These are phyloP conservation scores for Megathymus violae DNA, from an alignment of 1,140 invertebrate genomes.

Conservation along the genomic window DNA sequence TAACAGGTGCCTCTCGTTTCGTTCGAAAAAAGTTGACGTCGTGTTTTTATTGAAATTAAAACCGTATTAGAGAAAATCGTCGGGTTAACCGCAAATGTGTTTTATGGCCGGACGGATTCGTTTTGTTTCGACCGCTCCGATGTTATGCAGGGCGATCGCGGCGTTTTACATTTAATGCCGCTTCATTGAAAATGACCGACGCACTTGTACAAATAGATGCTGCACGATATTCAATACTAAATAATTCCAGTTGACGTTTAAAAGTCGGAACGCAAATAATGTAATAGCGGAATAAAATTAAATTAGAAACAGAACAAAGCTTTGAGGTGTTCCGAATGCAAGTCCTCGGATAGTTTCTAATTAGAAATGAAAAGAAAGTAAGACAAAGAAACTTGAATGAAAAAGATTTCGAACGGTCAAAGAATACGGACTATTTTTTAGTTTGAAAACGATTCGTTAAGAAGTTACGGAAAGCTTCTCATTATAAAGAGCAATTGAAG, in stretches of 20 bases:
- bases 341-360: constrained; percentile 39
- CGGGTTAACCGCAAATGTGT: constrained; percentile 65
- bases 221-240: constrained; percentile 28
- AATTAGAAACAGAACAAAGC: constrained; percentile 34
- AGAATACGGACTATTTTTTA: constrained; percentile 50
- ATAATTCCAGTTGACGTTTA: constrained; percentile 33
- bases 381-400: constrained; percentile 46
- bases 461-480: constrained; percentile 52
- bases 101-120: constrained; percentile 43
- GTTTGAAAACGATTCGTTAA: constrained; percentile 59
- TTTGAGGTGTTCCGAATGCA: constrained; percentile 35
- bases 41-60: constrained; percentile 73
- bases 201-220: constrained; percentile 31
- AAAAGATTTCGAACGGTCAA: constrained; percentile 49
- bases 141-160: constrained; percentile 36
- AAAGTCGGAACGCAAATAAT: constrained; percentile 32
- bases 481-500: constrained; percentile 61
- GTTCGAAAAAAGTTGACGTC: constrained; percentile 46
- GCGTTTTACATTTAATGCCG: constrained; percentile 33
- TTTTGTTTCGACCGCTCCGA: constrained; percentile 41
- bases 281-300: constrained; percentile 32
- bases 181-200: constrained; percentile 36
- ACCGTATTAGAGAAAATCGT: constrained; percentile 69
- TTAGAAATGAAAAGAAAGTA: constrained; percentile 39
- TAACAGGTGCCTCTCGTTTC: constrained; percentile 64